phyloP scores from a whole-genome alignment of 2,797 vertebrate genomes.

The Phoebastria nigripes region DNA sequence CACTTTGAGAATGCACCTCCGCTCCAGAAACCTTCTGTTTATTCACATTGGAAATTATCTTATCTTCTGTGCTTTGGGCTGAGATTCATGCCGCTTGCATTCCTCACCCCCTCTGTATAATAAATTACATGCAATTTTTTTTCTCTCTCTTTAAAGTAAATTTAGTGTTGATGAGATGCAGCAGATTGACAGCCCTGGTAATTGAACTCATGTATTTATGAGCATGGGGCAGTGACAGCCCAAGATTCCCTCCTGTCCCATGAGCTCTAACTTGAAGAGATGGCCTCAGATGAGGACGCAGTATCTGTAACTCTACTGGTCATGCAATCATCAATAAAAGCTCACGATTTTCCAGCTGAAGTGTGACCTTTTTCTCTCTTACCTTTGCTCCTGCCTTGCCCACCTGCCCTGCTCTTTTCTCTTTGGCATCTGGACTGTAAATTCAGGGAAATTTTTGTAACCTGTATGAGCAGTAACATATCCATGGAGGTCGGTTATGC shows the following conservation, averaged over 20 bases:
- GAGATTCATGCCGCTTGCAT: neutral
- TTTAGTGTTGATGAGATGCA: neutral
- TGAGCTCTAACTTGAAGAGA: neutral
- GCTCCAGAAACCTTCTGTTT: neutral
- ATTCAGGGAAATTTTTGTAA: neutral
- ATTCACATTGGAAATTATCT: neutral
- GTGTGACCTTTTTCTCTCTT: neutral
- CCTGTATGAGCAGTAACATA: neutral
- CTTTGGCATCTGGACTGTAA: neutral
- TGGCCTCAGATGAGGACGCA: neutral
- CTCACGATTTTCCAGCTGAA: neutral
- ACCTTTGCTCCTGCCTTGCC: neutral
- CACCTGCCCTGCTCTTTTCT: neutral
- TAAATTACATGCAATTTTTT: neutral
- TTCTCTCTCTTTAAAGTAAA: neutral
- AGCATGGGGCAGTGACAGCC: neutral
- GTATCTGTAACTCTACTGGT: neutral
- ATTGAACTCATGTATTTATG: neutral
- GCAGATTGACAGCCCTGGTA: neutral
- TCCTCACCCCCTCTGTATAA: neutral
- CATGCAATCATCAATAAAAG: neutral
- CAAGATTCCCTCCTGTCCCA: neutral
- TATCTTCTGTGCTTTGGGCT: neutral
- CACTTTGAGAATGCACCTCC: constrained; percentile 61
- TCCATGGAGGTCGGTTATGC: neutral